phyloP scores from a whole-genome alignment of 1,140 invertebrate species.

The Temnothorax curvispinosus region DNA sequence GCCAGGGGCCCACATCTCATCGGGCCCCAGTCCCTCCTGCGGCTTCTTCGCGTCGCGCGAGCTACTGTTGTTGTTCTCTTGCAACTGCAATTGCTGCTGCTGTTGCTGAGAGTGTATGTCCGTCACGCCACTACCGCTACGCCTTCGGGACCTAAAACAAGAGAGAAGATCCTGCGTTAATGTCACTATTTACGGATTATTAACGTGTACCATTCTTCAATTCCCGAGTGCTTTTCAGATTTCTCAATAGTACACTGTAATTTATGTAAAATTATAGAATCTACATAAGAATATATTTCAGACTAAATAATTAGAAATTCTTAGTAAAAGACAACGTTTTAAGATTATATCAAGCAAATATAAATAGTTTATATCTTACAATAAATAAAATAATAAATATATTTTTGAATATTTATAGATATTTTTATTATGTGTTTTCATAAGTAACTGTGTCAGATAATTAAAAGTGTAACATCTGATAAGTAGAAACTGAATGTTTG shows the following conservation, averaged over 20 bases:
- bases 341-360: background rate
- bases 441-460: background rate
- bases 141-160: constrained; percentile 81
- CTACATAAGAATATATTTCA: background rate
- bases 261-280: background rate
- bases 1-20: constrained; percentile 85
- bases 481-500: background rate
- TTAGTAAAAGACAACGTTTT: background rate
- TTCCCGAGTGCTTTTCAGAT: background rate
- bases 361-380: background rate
- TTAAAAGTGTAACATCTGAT: background rate
- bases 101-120: constrained; percentile 83
- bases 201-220: background rate
- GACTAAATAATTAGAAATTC: background rate
- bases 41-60: constrained; percentile 80
- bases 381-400: background rate
- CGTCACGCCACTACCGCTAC: constrained; percentile 82
- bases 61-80: constrained; percentile 83
- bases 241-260: background rate
- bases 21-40: constrained; percentile 80
- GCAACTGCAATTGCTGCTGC: constrained; percentile 80
- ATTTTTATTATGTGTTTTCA: background rate
- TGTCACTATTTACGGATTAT: background rate
- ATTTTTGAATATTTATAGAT: background rate
- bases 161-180: background rate